Percentiles rank a stretch among this genome's conserved stretches.
Evolutionary conservation across 2,797 vertebrate genomes (phyloP).

Genomic region (Microctenopoma lineatum): DNA sequence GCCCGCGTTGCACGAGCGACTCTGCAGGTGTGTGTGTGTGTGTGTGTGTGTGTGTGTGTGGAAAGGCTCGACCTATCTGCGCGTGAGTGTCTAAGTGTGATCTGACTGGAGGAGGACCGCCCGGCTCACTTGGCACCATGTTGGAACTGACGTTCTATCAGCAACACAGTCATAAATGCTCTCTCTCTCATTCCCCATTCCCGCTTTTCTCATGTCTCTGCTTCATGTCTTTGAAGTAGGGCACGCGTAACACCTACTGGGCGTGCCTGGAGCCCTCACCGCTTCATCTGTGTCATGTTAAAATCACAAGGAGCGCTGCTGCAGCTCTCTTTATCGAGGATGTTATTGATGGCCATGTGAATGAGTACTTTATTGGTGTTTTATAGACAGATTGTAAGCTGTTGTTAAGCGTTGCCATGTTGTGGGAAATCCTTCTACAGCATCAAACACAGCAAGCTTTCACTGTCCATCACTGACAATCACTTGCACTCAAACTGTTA

Average conservation of each 20-base stretch:
- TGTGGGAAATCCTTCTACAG: too few species aligned
- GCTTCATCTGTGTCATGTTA: background rate
- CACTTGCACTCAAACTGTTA: too few species aligned
- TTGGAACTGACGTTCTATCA: conserved; percentile 50
- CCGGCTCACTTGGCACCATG: conserved; percentile 39
- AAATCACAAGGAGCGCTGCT: too few species aligned
- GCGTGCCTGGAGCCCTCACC: background rate
- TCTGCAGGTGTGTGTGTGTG: conserved; percentile 54
- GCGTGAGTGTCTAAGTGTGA: conserved; percentile 34
- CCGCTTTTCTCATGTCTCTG: background rate
- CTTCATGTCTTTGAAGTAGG: conserved; percentile 21
- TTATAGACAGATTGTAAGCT: too few species aligned
- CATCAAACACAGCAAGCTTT: too few species aligned
- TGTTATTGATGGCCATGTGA: too few species aligned
- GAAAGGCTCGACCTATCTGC: conserved; percentile 22
- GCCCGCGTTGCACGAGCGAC: conserved; percentile 14
- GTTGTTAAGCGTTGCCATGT: too few species aligned
- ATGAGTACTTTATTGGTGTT: too few species aligned
- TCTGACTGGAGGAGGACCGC: conserved; percentile 18
- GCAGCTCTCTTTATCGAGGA: too few species aligned
- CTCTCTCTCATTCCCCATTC: conserved; percentile 19
- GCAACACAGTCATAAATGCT: conserved; percentile 54
- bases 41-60: conserved; percentile 13
- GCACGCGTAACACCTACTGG: background rate
- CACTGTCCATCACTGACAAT: too few species aligned